phyloP scores from a whole-genome alignment of 2,888 invertebrate genomes.

The Dryococelus australis region DNA sequence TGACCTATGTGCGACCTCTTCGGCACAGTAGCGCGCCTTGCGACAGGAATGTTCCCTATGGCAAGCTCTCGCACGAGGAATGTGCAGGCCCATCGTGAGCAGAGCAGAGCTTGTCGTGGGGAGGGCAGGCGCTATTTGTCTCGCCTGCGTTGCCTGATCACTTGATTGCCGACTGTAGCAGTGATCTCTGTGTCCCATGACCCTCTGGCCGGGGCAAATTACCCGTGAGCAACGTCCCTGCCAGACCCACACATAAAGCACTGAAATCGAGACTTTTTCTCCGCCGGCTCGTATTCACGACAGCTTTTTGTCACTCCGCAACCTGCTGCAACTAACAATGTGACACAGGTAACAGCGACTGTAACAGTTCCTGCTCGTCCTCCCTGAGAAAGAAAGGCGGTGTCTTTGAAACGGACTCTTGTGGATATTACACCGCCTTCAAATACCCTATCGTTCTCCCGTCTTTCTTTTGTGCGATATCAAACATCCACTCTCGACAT shows the following conservation, averaged over 20 bases:
- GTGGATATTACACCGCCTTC: neutral
- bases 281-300: neutral
- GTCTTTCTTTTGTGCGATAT: neutral
- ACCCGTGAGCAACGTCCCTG: neutral
- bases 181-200: neutral
- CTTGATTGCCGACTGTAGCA: too few relatives aligned
- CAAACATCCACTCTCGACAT: neutral
- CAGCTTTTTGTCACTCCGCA: neutral
- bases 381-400: neutral
- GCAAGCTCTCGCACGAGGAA: too few relatives aligned
- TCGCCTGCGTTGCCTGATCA: neutral
- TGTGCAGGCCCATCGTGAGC: too few relatives aligned
- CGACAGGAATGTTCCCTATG: too few relatives aligned
- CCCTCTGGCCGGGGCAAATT: neutral
- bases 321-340: neutral
- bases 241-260: neutral
- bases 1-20: too few relatives aligned
- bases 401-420: neutral
- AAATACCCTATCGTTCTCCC: neutral
- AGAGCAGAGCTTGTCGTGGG: too few relatives aligned
- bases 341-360: neutral
- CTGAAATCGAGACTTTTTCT: conserved; percentile 6
- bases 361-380: neutral
- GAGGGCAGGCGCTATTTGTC: neutral
- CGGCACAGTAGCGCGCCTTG: too few relatives aligned